Conservation (phyloP, 2,797 vertebrate genomes). For the Megalops cyprinoides region DNA sequence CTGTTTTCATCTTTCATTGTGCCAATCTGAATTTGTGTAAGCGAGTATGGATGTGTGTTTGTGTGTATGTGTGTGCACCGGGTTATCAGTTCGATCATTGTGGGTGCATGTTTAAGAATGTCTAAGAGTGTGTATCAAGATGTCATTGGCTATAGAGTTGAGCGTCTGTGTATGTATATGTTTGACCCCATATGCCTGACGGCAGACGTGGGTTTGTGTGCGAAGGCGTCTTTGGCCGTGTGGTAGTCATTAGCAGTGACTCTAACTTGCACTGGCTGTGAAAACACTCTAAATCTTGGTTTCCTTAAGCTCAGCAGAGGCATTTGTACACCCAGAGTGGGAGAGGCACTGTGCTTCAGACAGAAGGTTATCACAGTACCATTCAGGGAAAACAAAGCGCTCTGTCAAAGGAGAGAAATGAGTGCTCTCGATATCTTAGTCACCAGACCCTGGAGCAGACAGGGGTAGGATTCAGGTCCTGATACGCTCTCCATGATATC, state of each 20-base stretch:
- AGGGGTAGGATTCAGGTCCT: too few species aligned
- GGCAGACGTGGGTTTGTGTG: background rate
- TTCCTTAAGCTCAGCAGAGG: conserved; percentile 50
- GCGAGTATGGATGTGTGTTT: background rate
- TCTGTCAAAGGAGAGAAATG: background rate
- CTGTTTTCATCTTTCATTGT: too few species aligned
- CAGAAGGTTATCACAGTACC: background rate
- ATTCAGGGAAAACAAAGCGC: background rate
- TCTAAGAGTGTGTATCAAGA: too few species aligned
- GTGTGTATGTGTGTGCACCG: conserved; percentile 15
- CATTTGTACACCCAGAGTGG: background rate
- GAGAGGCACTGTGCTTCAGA: background rate
- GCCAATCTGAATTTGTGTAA: too few species aligned
- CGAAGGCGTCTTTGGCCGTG: conserved; percentile 36
- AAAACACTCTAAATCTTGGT: conserved; percentile 69
- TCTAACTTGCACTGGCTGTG: conserved; percentile 52
- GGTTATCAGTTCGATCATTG: too few species aligned
- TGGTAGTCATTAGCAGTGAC: conserved; percentile 58
- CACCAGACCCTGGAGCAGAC: background rate
- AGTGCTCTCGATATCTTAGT: too few species aligned
- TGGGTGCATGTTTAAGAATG: too few species aligned
- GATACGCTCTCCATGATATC: too few species aligned
- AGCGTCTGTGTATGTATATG: background rate
- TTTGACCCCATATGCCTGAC: conserved; percentile 7
- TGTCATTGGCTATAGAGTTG: background rate